Evolutionary conservation across 1,140 invertebrate genomes (phyloP).

Genomic region (Campoletis sonorensis): DNA sequence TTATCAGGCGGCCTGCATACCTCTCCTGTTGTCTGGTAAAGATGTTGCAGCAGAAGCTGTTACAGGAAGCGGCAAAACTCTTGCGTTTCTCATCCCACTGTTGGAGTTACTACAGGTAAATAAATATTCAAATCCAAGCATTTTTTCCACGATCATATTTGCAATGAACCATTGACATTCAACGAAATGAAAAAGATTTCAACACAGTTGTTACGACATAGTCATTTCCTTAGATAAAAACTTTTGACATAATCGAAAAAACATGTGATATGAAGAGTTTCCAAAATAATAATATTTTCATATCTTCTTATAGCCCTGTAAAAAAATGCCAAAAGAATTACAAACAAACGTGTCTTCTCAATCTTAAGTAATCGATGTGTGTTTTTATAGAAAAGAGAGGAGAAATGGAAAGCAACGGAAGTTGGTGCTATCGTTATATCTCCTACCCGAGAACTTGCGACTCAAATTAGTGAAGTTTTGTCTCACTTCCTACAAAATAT

Average conservation of each 20-base stretch:
- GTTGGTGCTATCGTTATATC: constrained; percentile 93
- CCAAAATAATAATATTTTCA: too few relatives aligned
- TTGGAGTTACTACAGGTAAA: constrained; percentile 89
- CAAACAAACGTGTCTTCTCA: too few relatives aligned
- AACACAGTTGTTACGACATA: too few relatives aligned
- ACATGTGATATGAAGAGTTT: too few relatives aligned
- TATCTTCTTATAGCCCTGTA: too few relatives aligned
- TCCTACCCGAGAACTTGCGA: constrained; percentile 94
- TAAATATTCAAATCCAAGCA: not conserved
- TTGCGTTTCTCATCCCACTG: constrained; percentile 95
- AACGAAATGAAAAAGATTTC: too few relatives aligned
- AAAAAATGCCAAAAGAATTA: too few relatives aligned
- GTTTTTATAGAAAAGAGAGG: constrained; percentile 67
- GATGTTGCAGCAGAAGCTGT: constrained; percentile 98
- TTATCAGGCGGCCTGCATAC: constrained; percentile 91
- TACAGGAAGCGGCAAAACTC: constrained; percentile 97
- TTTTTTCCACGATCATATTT: too few relatives aligned
- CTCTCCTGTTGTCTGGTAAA: constrained; percentile 91
- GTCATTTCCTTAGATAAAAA: too few relatives aligned
- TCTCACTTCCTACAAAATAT: constrained; percentile 79
- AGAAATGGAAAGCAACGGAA: constrained; percentile 85
- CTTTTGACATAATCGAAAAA: too few relatives aligned
- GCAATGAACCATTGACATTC: too few relatives aligned
- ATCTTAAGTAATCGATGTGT: too few relatives aligned
- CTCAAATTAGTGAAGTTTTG: constrained; percentile 90